Base-by-base conservation (phyloP, 2,113 vertebrate species). In the Columba livia region DNA sequence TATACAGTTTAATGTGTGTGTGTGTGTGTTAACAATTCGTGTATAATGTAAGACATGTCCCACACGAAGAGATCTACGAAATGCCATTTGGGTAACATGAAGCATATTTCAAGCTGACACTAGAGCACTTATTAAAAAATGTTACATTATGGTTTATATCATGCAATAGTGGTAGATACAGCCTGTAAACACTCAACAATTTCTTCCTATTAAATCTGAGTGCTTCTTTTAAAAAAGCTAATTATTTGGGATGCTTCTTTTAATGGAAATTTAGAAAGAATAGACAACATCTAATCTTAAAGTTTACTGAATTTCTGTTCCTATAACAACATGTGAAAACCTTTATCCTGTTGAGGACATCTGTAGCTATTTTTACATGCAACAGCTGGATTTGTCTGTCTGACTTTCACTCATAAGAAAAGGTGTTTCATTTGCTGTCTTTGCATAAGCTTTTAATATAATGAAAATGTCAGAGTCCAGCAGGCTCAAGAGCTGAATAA, bases 361-460 rank as follows among this genome's bases (percentile, higher is more conserved):
- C 96, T 97, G 96, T 85, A 97, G 96, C 96, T 98, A 98, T 98
- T 98, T 98, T 98, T 98, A 98, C 96, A 97, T 80, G 42, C 67
- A 98, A 98, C 98, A 98, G 97, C 98, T 98, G 98, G 97, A 98
- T 98, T 94, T 97, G 94, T 96, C 97, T 95, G 93, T 89, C 94
- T 97, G 97, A 97, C 97, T 97, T 97, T 96, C 91, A 94, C 91
- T 96, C 84, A 82, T 17, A 96, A 97, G 53, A 90, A 79, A 94
- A 96, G 94, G 69, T 86, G 86, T 34, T 96, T 97, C 91, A 26
- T 93, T 96, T 89, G 91, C 83, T 94, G 87, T 34, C 53, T 97
- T 79, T 96, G 70, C 96, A 93, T 91, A 96, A 96, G 88, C 78
- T 90, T 82, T 90, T 96, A 86, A 94, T 77, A 93, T 84, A 93